Percentiles rank a stretch among this genome's conserved stretches.
Evolutionary conservation across 2,797 vertebrate species (phyloP).

Genomic region (Acomys russatus): DNA sequence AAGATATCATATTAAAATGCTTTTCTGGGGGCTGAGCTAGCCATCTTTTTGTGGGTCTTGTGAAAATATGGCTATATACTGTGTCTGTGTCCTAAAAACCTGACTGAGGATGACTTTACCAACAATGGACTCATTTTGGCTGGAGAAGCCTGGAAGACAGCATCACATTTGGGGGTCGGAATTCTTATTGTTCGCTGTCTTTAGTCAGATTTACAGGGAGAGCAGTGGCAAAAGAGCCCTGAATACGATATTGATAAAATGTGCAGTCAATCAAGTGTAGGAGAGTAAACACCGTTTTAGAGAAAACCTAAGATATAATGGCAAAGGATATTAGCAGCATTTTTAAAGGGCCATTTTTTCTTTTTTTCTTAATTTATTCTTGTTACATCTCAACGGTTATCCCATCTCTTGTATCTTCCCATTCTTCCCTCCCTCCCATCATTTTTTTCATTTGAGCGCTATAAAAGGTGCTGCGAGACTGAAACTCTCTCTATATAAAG

Average conservation of each 20-base stretch:
- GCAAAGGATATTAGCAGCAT: not conserved
- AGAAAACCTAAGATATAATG: not conserved
- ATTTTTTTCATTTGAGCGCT: not conserved
- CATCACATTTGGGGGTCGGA: not conserved
- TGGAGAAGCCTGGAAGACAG: not conserved
- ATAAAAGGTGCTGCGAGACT: not conserved
- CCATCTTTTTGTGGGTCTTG: not conserved
- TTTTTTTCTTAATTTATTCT: too few relatives aligned
- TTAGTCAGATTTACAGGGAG: not conserved
- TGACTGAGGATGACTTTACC: not conserved
- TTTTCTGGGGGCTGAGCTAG: not conserved
- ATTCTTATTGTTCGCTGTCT: too few relatives aligned
- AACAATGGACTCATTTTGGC: not conserved
- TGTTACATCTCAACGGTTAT: too few relatives aligned
- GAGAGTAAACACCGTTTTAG: too few relatives aligned
- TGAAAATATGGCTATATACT: not conserved
- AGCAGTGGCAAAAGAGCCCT: not conserved
- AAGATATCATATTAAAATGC: not conserved
- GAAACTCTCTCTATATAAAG: not conserved
- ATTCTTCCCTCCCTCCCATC: too few relatives aligned
- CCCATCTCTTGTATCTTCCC: too few relatives aligned
- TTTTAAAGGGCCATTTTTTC: not conserved
- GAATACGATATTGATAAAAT: not conserved
- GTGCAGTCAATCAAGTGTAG: not conserved
- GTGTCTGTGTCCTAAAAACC: not conserved